Base-by-base conservation (phyloP, 2,113 vertebrate genomes). In the Nothoprocta pentlandii region DNA sequence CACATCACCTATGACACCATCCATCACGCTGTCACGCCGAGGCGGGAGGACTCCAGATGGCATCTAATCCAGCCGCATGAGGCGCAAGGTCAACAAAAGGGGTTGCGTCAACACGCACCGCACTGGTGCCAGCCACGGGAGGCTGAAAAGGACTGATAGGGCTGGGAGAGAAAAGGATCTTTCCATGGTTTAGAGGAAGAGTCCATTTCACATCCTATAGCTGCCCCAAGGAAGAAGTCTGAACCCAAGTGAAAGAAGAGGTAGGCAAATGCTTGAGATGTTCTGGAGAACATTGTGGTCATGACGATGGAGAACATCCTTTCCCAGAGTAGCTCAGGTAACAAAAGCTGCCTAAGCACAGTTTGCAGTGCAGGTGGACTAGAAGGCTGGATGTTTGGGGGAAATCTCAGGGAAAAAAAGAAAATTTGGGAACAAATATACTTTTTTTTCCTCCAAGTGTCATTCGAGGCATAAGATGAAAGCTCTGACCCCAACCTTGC, bases 321-420 rank as follows among this genome's bases (percentile, higher is more conserved):
- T 59, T 85, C 86, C 83, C 92, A 32, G 19, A 87, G 95, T 59
- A 93, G 80, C 88, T 68, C 90, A 87, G 94, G 96, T 87, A 93
- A 89, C 90, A 87, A 92, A 92, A 92, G 46, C 80, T 93, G 41
- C 49, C 73, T 70, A 81, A 91, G 84, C 62, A 64, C 80, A 23
- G 62, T 66, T 83, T 88, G 94, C 83, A 20, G 58, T 17, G 30
- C 2, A 9, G 70, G 44, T 30, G 64, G 77, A 30, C 41, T 34
- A 23, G 80, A 53, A 95, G 81, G 66, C 61, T 44, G 73, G 88
- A 79, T 58, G 68, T 66, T 76, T 73, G 36, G 39, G 17, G 14
- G 34, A 34, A 23, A 82, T 34, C 30, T 94, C 10, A 12, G 51
- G 47, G 73, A 84, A 76, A 26, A 74, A 46, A 69, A 80, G 63